A percentile compares a stretch with the other conserved stretches of the same genome.
These are phyloP conservation scores for Malacosoma neustria DNA, from an alignment of 2,888 invertebrate genomes.

Conservation along the genomic window DNA sequence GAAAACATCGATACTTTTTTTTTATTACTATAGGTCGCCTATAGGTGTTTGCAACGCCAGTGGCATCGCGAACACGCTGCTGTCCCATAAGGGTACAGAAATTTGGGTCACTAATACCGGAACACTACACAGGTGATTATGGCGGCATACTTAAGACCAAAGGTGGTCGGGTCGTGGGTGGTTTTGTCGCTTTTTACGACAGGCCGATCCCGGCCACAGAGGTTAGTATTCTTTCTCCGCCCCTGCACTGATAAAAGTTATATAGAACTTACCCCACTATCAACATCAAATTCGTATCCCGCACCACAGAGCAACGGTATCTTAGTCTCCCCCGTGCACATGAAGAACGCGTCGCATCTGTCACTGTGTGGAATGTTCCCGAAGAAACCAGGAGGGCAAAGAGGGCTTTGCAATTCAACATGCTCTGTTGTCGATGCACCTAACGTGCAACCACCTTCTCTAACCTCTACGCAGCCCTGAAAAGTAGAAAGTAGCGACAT, in stretches of 20 bases:
- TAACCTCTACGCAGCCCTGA: constrained; percentile 11
- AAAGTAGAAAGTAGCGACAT: too few relatives aligned
- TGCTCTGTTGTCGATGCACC: background rate
- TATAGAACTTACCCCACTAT: constrained; percentile 8
- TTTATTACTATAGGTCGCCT: too few relatives aligned
- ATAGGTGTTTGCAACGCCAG: too few relatives aligned
- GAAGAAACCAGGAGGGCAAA: background rate
- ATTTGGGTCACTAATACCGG: too few relatives aligned
- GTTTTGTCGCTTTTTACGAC: too few relatives aligned
- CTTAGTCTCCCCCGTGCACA: constrained; percentile 9
- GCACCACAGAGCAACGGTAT: constrained; percentile 7
- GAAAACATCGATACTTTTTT: too few relatives aligned
- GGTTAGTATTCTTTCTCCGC: background rate
- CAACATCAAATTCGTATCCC: constrained; percentile 9
- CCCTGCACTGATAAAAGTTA: background rate
- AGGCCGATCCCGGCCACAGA: background rate
- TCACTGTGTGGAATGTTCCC: constrained; percentile 1
- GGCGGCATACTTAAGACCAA: too few relatives aligned
- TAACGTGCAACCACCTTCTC: constrained; percentile 12
- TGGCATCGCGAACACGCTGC: too few relatives aligned
- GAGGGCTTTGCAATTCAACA: constrained; percentile 1
- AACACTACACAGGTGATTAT: too few relatives aligned
- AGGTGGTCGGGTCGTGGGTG: too few relatives aligned
- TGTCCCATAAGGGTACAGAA: too few relatives aligned
- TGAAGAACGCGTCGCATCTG: background rate